Base-by-base conservation (phyloP, 2,888 invertebrate species). In the Crematogaster levior region DNA sequence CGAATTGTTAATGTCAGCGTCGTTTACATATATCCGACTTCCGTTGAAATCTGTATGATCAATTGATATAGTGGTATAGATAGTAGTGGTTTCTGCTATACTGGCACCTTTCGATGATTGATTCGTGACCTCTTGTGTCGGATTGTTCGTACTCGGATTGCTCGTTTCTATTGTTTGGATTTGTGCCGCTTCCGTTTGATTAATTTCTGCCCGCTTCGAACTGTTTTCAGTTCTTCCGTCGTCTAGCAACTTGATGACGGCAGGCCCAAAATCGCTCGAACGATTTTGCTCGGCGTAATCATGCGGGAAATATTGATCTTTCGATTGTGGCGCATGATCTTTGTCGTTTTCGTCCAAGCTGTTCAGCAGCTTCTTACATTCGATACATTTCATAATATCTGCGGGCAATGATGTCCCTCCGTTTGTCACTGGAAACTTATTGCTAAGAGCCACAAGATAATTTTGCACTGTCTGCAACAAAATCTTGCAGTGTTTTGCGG, bases 381-480 rank as follows among this genome's bases (percentile, higher is more conserved):
- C 72, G 2, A 92, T 48, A 86, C 92, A 92, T 4, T 89, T 65
- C 18, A 85, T 0, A 7, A 86, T 21, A 34, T 83, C 84, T 6
- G 21, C 27, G 30, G 82, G 24, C 34, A 81, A 48, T 21, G 68
- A 81, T 34, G 72, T 58, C 9, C 0, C n/a, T 1, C 0, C 1
- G 0, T 1, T 24, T 1, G 21, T 15, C 10, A 46, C 51, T 12
- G 65, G 34, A 3, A 40, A 37, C 6, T 68, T 58, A 30, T 34
- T 70, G 0, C 77, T 53, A 0, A 79, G 5, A 0, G 3, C 30
- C 9, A 56, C 43, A 0, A 83, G 40, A 1, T 80, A 46, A 5
- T 21, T 30, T 51, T 51, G 48, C 74, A 85, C 88, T 7, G 83
- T 77, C 0, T 85, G 37, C 30, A 85, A 60, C 1, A 88, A 37